A percentile compares a stretch with the other conserved stretches of the same genome.
These are phyloP conservation scores for Liposcelis brunnea DNA, from an alignment of 2,888 invertebrate genomes.

Conservation along the genomic window DNA sequence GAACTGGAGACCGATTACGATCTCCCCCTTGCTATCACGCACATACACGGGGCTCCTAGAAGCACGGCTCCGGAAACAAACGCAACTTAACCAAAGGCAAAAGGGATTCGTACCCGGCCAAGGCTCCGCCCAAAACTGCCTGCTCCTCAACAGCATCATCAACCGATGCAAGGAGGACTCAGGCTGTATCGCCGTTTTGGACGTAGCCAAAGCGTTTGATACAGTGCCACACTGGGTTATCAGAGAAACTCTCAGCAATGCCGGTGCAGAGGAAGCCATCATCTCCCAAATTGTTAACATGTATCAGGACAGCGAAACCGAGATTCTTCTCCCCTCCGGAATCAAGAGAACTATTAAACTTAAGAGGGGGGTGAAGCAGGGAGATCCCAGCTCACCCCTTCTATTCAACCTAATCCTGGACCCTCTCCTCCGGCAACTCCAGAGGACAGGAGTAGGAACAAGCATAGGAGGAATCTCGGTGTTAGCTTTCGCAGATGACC, in stretches of 20 bases:
- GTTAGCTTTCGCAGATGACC: slow-evolving; percentile 18
- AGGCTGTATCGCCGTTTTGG: slow-evolving; percentile 13
- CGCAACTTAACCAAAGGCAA: slow-evolving; percentile 12
- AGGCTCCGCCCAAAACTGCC: slow-evolving; percentile 22
- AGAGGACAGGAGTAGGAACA: too few species aligned
- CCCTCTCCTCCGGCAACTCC: not conserved
- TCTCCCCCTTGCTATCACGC: slow-evolving; percentile 13
- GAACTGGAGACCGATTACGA: slow-evolving; percentile 14
- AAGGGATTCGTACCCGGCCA: slow-evolving; percentile 16
- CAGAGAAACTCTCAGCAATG: too few species aligned
- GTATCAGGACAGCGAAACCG: too few species aligned
- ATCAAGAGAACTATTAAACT: not conserved
- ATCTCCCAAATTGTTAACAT: too few species aligned
- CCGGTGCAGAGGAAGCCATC: too few species aligned
- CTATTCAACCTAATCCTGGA: not conserved
- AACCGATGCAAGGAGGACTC: slow-evolving; percentile 6
- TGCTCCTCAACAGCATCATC: slow-evolving; percentile 19
- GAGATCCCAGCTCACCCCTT: slow-evolving; percentile 1
- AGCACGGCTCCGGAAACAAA: not conserved
- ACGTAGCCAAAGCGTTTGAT: slow-evolving; percentile 13
- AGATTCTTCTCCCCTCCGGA: too few species aligned
- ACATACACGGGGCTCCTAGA: slow-evolving; percentile 14
- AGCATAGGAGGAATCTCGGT: not conserved
- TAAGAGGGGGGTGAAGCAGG: slow-evolving; percentile 10
- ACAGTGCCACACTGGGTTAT: slow-evolving; percentile 10